Conservation (phyloP, 92 coral and sea anemone species). For the Montipora capitata region DNA sequence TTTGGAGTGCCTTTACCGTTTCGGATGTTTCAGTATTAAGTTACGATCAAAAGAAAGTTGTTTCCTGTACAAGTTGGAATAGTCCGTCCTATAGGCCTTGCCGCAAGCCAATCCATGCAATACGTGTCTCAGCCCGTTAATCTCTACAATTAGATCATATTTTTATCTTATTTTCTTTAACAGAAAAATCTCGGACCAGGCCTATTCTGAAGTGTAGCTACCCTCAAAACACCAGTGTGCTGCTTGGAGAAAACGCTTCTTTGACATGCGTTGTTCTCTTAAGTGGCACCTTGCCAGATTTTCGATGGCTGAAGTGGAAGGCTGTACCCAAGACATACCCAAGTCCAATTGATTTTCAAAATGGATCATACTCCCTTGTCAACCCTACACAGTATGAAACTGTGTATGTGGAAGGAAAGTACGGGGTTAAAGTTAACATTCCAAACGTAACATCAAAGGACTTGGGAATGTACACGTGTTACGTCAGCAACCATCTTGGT, state of each 20-base stretch:
- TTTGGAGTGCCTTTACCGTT: no score
- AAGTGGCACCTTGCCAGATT: conserved; percentile 92
- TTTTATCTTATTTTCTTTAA: neutral
- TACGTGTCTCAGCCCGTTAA: no score
- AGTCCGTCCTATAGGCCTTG: no score
- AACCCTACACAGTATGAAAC: conserved; percentile 84
- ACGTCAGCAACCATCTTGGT: conserved; percentile 71
- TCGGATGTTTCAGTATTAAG: no score
- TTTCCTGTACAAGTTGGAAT: no score
- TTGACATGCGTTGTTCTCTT: conserved; percentile 86
- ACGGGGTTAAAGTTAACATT: conserved; percentile 58
- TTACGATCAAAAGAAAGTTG: no score
- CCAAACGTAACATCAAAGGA: conserved; percentile 37
- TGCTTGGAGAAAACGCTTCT: conserved; percentile 73
- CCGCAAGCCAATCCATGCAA: no score
- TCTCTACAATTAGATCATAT: neutral
- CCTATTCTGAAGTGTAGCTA: conserved; percentile 84
- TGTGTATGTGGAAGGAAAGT: conserved; percentile 44
- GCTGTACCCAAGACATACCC: conserved; percentile 72
- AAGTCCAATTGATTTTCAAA: conserved; percentile 58
- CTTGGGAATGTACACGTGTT: conserved; percentile 73
- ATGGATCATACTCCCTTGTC: conserved; percentile 72
- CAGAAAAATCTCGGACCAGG: conserved; percentile 87
- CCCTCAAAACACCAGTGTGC: conserved; percentile 88
- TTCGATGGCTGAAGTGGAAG: conserved; percentile 91